phyloP scores from a whole-genome alignment of 1,140 invertebrate species.

The Drosophila repletoides region DNA sequence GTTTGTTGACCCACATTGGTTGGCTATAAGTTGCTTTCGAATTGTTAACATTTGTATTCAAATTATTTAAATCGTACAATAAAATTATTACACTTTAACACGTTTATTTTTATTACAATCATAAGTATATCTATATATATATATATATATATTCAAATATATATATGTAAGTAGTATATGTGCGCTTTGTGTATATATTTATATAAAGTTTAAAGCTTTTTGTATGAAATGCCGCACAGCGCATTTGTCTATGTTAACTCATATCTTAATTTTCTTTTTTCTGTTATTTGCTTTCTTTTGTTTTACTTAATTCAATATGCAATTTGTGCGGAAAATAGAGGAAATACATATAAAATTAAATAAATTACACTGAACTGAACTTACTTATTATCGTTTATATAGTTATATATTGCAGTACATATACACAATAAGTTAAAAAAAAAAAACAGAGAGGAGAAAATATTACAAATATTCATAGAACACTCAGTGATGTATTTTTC shows the following conservation, averaged over 20 bases:
- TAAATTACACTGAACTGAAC: constrained; percentile 20
- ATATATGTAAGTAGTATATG: constrained; percentile 21
- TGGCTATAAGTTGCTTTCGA: too few relatives aligned
- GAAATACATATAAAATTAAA: constrained; percentile 18
- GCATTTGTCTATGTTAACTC: constrained; percentile 18
- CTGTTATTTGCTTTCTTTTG: not conserved
- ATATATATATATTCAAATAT: constrained; percentile 25
- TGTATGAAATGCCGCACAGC: constrained; percentile 42
- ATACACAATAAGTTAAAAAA: constrained; percentile 49
- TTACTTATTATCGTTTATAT: constrained; percentile 15
- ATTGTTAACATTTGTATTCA: too few relatives aligned
- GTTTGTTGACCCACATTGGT: too few relatives aligned
- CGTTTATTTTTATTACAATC: too few relatives aligned
- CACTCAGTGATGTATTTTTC: constrained; percentile 27
- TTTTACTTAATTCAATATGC: constrained; percentile 17
- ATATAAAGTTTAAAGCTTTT: constrained; percentile 49
- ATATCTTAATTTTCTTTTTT: not conserved
- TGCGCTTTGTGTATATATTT: constrained; percentile 33
- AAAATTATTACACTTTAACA: too few relatives aligned
- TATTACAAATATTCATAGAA: constrained; percentile 18
- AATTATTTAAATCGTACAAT: too few relatives aligned
- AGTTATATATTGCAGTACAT: constrained; percentile 45
- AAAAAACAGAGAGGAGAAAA: constrained; percentile 2
- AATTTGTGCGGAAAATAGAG: constrained; percentile 16
- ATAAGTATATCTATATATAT: constrained; percentile 1